Percentiles rank a stretch among this genome's conserved stretches.
These are phyloP conservation scores for Eurypyga helias DNA, from an alignment of 2,113 vertebrate species.

Conservation along the genomic window DNA sequence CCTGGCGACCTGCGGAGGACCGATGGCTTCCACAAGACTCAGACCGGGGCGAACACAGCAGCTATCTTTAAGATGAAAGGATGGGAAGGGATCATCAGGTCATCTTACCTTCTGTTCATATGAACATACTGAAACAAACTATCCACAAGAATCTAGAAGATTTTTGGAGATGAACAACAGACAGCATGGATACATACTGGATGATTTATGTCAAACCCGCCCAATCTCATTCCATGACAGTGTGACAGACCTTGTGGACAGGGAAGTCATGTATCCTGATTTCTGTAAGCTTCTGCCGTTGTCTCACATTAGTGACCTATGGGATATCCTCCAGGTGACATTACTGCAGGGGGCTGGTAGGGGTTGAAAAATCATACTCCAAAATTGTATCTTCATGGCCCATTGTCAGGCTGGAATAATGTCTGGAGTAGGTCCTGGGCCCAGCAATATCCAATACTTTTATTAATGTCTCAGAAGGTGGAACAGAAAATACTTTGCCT, in stretches of 20 bases:
- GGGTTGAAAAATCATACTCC: not conserved
- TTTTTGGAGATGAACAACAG: not conserved
- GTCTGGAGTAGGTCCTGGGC: not conserved
- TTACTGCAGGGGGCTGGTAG: not conserved
- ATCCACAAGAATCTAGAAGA: not conserved
- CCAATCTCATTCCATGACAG: not conserved
- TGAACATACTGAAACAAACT: not conserved
- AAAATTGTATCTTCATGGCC: not conserved
- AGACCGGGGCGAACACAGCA: not conserved
- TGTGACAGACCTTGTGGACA: not conserved
- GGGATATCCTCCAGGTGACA: not conserved
- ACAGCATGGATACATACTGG: not conserved
- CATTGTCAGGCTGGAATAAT: not conserved
- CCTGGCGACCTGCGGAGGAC: not conserved
- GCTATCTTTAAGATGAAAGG: not conserved
- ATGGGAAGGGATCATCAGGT: not conserved
- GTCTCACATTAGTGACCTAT: not conserved
- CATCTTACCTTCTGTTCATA: not conserved
- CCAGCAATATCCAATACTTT: not conserved
- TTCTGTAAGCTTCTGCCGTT: not conserved
- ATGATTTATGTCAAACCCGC: not conserved
- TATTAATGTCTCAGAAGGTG: not conserved
- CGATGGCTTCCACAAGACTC: not conserved
- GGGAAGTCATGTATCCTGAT: not conserved
- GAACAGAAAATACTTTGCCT: not conserved